Conservation (phyloP, 1,140 invertebrate genomes). For the Dermatophagoides farinae region DNA sequence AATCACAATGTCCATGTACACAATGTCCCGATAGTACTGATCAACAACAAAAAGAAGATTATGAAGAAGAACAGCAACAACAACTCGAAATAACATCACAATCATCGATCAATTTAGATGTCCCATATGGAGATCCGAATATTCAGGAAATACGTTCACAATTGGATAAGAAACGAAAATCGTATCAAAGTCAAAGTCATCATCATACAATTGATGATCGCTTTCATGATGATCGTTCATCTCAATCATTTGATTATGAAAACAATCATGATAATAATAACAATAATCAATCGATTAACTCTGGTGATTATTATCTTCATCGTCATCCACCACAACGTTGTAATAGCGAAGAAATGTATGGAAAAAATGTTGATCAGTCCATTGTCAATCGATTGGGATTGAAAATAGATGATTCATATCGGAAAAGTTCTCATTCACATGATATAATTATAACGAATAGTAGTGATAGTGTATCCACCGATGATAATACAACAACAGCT, state of each 20-base stretch:
- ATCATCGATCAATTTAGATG: neutral
- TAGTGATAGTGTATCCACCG: conserved; percentile 4
- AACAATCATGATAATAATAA: too few species aligned
- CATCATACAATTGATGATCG: conserved; percentile 5
- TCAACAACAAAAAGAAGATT: neutral
- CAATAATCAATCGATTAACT: too few species aligned
- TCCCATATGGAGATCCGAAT: neutral
- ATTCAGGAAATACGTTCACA: too few species aligned
- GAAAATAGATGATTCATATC: too few species aligned
- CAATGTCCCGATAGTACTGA: neutral
- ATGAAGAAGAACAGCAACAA: neutral
- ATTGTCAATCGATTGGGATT: neutral
- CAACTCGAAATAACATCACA: neutral
- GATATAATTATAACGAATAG: conserved; percentile 8
- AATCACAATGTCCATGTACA: neutral
- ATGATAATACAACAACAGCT: conserved; percentile 1
- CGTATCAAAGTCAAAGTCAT: neutral
- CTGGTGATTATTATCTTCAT: neutral
- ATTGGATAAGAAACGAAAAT: neutral
- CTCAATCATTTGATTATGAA: neutral
- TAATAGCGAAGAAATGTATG: neutral
- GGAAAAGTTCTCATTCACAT: neutral
- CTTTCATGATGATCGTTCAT: neutral
- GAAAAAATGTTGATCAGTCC: neutral
- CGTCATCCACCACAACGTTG: neutral